phyloP scores from a whole-genome alignment of 2,113 vertebrate species.

The Arenaria interpres region DNA sequence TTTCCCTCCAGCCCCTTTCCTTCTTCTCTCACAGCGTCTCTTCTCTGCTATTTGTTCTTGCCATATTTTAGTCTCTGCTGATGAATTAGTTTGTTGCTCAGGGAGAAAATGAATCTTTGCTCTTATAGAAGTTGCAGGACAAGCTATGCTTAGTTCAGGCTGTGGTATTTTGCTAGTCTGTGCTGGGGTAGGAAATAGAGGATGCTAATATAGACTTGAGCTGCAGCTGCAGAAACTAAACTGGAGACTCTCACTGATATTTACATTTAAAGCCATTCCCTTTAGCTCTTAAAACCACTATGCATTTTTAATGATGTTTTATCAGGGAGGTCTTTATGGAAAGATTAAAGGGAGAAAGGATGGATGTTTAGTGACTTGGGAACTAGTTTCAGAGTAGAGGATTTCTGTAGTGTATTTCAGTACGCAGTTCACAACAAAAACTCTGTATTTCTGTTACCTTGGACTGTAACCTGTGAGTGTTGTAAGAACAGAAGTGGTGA shows the following conservation, averaged over 20 bases:
- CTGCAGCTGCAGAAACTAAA: background rate
- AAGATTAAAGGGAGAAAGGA: background rate
- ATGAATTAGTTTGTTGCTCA: slow-evolving; percentile 53
- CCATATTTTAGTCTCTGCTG: background rate
- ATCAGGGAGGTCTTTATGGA: background rate
- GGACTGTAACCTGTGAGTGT: background rate
- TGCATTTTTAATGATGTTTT: slow-evolving; percentile 6
- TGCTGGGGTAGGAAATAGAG: background rate
- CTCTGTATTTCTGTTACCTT: background rate
- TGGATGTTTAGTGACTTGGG: background rate
- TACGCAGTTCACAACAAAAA: background rate
- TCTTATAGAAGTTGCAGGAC: slow-evolving; percentile 25
- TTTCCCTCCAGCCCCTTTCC: background rate
- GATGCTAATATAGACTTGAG: background rate
- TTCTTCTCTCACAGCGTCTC: background rate
- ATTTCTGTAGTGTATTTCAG: background rate
- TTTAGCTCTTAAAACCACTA: background rate
- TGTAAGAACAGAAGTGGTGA: background rate
- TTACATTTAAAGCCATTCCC: background rate
- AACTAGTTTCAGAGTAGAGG: background rate
- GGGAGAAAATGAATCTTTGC: slow-evolving; percentile 52
- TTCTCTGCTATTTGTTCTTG: slow-evolving; percentile 45
- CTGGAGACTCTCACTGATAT: background rate
- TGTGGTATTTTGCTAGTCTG: background rate
- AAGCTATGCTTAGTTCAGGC: slow-evolving; percentile 11